phyloP scores from a whole-genome alignment of 2,797 vertebrate species.

The Gymnoscopelus microlampas region DNA sequence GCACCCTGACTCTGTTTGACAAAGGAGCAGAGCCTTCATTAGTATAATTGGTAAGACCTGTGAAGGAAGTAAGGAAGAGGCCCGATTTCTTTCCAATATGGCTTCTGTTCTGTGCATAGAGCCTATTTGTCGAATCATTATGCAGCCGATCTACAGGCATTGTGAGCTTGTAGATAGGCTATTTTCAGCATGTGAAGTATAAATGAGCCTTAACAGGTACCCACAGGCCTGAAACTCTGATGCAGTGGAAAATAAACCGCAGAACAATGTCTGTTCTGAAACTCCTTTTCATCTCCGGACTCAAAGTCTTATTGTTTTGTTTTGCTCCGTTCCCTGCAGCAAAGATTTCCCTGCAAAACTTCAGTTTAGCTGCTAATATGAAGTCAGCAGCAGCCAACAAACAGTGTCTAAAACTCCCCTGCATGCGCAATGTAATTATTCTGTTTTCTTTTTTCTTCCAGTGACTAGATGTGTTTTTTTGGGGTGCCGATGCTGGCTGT shows the following conservation, averaged over 20 bases:
- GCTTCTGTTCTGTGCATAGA: slow-evolving; percentile 33
- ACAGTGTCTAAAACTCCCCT: slow-evolving; percentile 35
- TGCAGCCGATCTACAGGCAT: slow-evolving; percentile 45
- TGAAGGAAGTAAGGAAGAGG: too few species aligned
- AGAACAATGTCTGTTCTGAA: slow-evolving; percentile 30
- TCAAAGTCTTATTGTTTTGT: slow-evolving; percentile 20
- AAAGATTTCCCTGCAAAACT: slow-evolving; percentile 32
- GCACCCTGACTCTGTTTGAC: too few species aligned
- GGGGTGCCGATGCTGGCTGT: slow-evolving; percentile 25
- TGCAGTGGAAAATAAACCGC: slow-evolving; percentile 35
- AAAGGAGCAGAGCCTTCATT: too few species aligned
- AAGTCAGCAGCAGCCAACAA: slow-evolving; percentile 38
- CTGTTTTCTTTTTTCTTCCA: slow-evolving; percentile 5
- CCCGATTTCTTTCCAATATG: slow-evolving; percentile 30
- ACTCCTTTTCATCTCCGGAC: slow-evolving; percentile 26
- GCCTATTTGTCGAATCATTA: slow-evolving; percentile 44
- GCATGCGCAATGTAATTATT: slow-evolving; percentile 22
- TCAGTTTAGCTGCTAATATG: slow-evolving; percentile 42
- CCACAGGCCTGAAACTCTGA: slow-evolving; percentile 16
- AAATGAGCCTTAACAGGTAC: slow-evolving; percentile 38
- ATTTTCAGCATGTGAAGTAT: too few species aligned
- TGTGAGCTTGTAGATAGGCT: neutral
- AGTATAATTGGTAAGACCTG: too few species aligned
- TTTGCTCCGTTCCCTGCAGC: slow-evolving; percentile 16
- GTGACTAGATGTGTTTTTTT: slow-evolving; percentile 9